Conservation (phyloP, 2,888 invertebrate genomes). For the Synanthedon andrenaeformis region DNA sequence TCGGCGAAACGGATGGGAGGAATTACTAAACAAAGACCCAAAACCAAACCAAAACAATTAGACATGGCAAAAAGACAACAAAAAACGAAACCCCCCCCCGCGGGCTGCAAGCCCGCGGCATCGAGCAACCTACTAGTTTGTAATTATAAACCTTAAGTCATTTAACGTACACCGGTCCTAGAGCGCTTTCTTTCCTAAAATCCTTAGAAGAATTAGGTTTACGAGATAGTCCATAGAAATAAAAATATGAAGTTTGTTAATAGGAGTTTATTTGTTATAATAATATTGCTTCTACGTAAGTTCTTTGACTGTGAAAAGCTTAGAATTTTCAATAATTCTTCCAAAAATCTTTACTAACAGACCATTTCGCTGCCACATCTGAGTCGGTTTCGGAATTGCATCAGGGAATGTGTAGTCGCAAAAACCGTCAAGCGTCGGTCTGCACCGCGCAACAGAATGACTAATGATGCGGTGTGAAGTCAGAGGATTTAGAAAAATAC, state of each 20-base stretch:
- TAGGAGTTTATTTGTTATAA: no score
- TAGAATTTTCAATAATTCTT: not conserved
- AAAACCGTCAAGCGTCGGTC: slow-evolving; percentile 45
- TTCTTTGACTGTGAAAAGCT: not conserved
- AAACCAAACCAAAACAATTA: no score
- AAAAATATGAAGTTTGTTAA: no score
- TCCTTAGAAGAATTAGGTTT: not conserved
- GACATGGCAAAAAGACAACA: no score
- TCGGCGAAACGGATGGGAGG: no score
- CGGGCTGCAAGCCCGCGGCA: no score
- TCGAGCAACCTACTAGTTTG: no score
- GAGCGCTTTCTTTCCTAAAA: not conserved
- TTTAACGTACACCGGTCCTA: no score
- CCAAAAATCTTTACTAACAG: not conserved
- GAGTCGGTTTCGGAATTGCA: slow-evolving; percentile 26
- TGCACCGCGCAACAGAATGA: slow-evolving; percentile 39
- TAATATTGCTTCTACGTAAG: no score
- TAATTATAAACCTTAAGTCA: not conserved
- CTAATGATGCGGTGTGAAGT: slow-evolving; percentile 42
- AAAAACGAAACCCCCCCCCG: no score
- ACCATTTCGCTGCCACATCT: not conserved
- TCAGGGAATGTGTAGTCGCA: slow-evolving; percentile 25
- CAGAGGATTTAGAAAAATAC: slow-evolving; percentile 47
- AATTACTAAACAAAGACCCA: no score
- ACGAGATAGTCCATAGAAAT: not conserved